Evolutionary conservation across 2,888 invertebrate species (phyloP).

Genomic region (Koerneria pararmatus): DNA sequence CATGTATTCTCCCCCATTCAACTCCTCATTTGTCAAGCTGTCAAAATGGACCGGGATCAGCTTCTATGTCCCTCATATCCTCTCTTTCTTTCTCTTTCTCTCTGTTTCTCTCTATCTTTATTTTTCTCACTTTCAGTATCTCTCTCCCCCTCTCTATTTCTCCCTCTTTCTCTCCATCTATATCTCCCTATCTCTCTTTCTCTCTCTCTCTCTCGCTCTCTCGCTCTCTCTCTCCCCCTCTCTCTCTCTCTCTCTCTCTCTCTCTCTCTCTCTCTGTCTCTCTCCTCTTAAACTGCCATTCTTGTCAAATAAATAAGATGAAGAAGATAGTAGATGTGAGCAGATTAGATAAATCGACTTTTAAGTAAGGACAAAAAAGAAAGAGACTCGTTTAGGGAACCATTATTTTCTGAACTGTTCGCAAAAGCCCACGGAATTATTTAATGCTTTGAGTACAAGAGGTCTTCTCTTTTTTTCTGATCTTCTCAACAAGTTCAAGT

Average conservation of each 20-base stretch:
- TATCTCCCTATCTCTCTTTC: background rate
- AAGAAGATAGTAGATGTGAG: too few relatives aligned
- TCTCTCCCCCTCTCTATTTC: background rate
- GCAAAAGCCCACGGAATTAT: too few relatives aligned
- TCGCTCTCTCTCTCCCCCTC: conserved; percentile 1
- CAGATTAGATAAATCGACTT: too few relatives aligned
- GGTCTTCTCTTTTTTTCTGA: too few relatives aligned
- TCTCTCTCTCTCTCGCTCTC: conserved; percentile 8
- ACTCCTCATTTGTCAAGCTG: background rate
- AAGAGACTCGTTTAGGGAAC: too few relatives aligned
- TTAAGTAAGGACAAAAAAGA: too few relatives aligned
- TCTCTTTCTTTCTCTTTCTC: background rate
- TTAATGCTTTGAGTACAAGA: too few relatives aligned
- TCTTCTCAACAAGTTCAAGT: too few relatives aligned
- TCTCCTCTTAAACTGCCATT: too few relatives aligned
- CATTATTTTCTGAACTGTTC: too few relatives aligned
- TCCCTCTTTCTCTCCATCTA: background rate
- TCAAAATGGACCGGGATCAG: background rate
- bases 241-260: background rate
- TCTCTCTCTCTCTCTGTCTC: background rate
- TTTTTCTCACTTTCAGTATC: background rate
- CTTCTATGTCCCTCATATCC: background rate
- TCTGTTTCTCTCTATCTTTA: background rate
- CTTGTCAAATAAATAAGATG: too few relatives aligned
- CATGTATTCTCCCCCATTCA: background rate